Conservation (phyloP, 2,113 vertebrate genomes). For the Prinia subflava region DNA sequence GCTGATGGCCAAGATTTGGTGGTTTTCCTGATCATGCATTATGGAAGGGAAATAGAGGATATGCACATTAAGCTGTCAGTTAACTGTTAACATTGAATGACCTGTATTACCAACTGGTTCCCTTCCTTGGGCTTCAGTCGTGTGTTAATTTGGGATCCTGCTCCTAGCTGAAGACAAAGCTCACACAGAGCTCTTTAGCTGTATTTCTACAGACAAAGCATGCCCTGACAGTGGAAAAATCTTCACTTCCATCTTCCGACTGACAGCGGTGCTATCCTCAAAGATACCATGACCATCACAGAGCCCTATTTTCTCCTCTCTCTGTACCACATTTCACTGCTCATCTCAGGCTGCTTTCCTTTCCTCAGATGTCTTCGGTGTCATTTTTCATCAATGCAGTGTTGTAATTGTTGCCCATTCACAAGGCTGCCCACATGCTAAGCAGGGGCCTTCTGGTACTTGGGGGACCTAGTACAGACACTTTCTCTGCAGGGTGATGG, state of each 20-base stretch:
- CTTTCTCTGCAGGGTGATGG: background rate
- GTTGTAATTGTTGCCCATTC: background rate
- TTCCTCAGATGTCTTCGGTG: background rate
- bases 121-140: background rate
- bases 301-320: background rate
- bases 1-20: background rate
- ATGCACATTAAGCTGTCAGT: background rate
- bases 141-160: background rate
- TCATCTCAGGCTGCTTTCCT: background rate
- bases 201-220: background rate
- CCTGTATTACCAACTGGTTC: background rate
- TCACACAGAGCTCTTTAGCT: background rate
- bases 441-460: background rate
- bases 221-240: background rate
- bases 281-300: background rate
- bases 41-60: background rate
- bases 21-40: background rate
- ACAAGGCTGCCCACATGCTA: rapidly evolving
- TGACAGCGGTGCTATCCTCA: background rate
- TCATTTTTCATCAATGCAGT: background rate
- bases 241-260: background rate
- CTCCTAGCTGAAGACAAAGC: background rate
- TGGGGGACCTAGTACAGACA: background rate
- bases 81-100: background rate
- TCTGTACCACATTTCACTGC: background rate